A percentile compares a stretch with the other conserved stretches of the same genome.
phyloP scores from a whole-genome alignment of 2,797 vertebrate species.

The Argyrosomus regius region DNA sequence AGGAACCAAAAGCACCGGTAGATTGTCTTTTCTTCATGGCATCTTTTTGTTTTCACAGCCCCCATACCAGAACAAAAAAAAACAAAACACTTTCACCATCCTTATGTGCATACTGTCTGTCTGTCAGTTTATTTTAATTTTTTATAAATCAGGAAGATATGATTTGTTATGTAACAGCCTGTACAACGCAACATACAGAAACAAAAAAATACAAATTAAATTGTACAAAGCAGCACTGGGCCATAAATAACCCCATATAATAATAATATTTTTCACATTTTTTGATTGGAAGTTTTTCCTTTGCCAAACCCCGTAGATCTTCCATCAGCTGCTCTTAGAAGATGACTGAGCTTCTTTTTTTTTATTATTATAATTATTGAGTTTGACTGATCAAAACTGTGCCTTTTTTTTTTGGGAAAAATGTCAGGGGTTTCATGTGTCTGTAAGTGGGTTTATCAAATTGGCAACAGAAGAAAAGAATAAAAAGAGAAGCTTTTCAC shows the following conservation, averaged over 20 bases:
- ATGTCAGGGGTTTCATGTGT: conserved; percentile 39
- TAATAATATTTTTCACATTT: conserved; percentile 84
- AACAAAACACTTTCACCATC: not conserved
- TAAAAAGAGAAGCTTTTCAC: conserved; percentile 54
- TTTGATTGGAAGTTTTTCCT: conserved; percentile 77
- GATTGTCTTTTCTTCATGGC: conserved; percentile 55
- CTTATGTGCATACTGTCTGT: conserved; percentile 82
- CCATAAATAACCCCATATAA: conserved; percentile 76
- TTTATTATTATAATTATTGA: conserved; percentile 14
- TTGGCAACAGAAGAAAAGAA: conserved; percentile 70
- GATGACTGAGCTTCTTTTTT: conserved; percentile 50
- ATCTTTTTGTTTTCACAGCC: not conserved
- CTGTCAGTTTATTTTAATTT: conserved; percentile 78
- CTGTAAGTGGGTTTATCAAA: conserved; percentile 57
- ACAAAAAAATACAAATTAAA: conserved; percentile 78
- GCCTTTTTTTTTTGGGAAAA: conserved; percentile 27
- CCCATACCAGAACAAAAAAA: not conserved
- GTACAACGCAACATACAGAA: conserved; percentile 85
- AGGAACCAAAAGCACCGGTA: conserved; percentile 28
- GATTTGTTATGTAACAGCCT: conserved; percentile 89
- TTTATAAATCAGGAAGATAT: conserved; percentile 88
- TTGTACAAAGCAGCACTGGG: conserved; percentile 86
- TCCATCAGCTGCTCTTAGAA: conserved; percentile 65
- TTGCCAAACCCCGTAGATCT: conserved; percentile 44
- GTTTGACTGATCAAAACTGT: conserved; percentile 52